A percentile compares a stretch with the other conserved stretches of the same genome.
phyloP scores from a whole-genome alignment of 2,113 vertebrate genomes.

The Bufo bufo region DNA sequence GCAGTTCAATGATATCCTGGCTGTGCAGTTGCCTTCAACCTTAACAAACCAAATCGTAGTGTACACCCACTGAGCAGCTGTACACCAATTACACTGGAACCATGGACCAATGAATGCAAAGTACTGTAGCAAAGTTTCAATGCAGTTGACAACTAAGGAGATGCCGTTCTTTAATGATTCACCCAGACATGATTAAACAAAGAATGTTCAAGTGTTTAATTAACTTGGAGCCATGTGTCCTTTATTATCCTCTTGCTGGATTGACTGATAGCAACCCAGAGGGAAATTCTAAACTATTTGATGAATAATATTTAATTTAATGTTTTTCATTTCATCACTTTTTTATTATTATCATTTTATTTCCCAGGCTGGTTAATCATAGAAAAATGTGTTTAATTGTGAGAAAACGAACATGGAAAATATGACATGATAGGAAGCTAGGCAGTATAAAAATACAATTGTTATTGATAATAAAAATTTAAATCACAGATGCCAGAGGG shows the following conservation, averaged over 20 bases:
- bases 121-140: conserved; percentile 37
- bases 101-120: conserved; percentile 46
- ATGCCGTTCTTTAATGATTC: conserved; percentile 53
- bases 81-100: conserved; percentile 47
- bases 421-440: conserved; percentile 36
- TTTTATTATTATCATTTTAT: conserved; percentile 58
- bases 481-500: not conserved
- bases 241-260: conserved; percentile 58
- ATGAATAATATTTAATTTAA: conserved; percentile 61
- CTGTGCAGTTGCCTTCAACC: conserved; percentile 16
- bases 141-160: conserved; percentile 54
- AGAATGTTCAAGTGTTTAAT: conserved; percentile 57
- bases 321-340: conserved; percentile 60
- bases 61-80: conserved; percentile 50
- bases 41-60: conserved; percentile 37
- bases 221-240: conserved; percentile 59
- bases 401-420: conserved; percentile 34
- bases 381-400: conserved; percentile 39
- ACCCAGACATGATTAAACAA: conserved; percentile 55
- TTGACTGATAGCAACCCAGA: conserved; percentile 56
- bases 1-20: conserved; percentile 24
- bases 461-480: not conserved
- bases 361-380: conserved; percentile 54
- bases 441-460: not conserved
- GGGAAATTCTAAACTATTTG: conserved; percentile 57